These are phyloP conservation scores for Theretra japonica DNA, from an alignment of 2,888 invertebrate species.

Conservation along the genomic window DNA sequence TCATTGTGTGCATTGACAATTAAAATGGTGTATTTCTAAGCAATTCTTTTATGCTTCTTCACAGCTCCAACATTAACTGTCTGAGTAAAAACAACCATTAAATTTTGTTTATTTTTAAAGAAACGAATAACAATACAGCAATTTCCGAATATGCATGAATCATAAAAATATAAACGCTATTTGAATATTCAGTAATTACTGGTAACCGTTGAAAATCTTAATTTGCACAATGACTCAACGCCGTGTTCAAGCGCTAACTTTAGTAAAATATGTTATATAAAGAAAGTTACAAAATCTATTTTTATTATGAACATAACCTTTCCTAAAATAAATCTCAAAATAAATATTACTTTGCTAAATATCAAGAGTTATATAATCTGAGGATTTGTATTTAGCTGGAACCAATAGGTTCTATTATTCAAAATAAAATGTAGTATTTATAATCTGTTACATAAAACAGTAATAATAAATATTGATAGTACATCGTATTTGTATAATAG, in stretches of 20 bases:
- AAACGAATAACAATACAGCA: too few relatives aligned
- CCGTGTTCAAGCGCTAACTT: background rate
- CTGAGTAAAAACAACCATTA: background rate
- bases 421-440: too few relatives aligned
- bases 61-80: too few relatives aligned
- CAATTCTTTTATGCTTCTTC: too few relatives aligned
- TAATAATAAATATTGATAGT: background rate
- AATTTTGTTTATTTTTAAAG: background rate
- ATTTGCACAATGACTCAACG: background rate
- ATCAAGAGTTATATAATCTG: background rate
- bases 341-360: background rate
- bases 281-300: background rate
- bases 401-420: too few relatives aligned
- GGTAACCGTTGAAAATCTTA: conserved; percentile 7
- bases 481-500: background rate
- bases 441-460: background rate
- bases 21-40: too few relatives aligned
- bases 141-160: background rate
- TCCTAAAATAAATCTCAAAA: background rate
- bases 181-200: background rate
- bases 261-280: conserved; percentile 1
- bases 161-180: background rate
- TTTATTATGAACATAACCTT: background rate
- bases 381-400: too few relatives aligned
- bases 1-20: too few relatives aligned